Evolutionary conservation across 2,113 vertebrate species (phyloP).

Genomic region (Poecilia latipinna): DNA sequence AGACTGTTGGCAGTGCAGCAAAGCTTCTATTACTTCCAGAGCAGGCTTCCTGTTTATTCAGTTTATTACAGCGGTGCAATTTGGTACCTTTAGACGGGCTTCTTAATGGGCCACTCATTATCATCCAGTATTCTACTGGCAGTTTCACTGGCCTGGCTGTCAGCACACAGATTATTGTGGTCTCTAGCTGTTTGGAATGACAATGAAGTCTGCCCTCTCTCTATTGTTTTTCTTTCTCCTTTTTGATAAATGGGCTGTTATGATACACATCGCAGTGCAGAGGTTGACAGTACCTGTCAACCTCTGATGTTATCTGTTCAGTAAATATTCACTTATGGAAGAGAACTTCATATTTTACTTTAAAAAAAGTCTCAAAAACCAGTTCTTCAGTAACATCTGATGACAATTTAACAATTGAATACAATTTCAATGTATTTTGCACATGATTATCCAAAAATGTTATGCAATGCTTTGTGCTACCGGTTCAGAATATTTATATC

Average conservation of each 20-base stretch:
- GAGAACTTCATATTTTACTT: too few species aligned
- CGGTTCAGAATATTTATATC: too few species aligned
- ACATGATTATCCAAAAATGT: too few species aligned
- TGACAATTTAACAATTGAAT: too few species aligned
- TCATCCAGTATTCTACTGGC: slow-evolving; percentile 40
- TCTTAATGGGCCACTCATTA: slow-evolving; percentile 59
- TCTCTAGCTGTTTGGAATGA: slow-evolving; percentile 25
- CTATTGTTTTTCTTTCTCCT: slow-evolving; percentile 4
- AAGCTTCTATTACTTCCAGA: slow-evolving; percentile 53
- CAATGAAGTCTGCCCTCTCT: slow-evolving; percentile 16
- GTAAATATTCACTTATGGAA: too few species aligned
- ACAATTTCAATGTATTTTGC: too few species aligned
- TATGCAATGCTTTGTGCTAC: too few species aligned
- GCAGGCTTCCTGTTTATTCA: slow-evolving; percentile 56
- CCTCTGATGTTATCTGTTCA: too few species aligned
- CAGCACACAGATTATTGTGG: slow-evolving; percentile 28
- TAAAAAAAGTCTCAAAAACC: too few species aligned
- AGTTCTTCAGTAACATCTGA: too few species aligned
- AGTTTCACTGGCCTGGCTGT: slow-evolving; percentile 32
- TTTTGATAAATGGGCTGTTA: slow-evolving; percentile 15
- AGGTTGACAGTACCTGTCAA: background rate
- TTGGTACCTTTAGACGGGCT: slow-evolving; percentile 29
- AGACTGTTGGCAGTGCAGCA: slow-evolving; percentile 43
- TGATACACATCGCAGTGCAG: background rate
- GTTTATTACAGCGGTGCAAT: slow-evolving; percentile 53